Conservation (phyloP, 2,797 vertebrate species). For the Poeciliopsis infans region DNA sequence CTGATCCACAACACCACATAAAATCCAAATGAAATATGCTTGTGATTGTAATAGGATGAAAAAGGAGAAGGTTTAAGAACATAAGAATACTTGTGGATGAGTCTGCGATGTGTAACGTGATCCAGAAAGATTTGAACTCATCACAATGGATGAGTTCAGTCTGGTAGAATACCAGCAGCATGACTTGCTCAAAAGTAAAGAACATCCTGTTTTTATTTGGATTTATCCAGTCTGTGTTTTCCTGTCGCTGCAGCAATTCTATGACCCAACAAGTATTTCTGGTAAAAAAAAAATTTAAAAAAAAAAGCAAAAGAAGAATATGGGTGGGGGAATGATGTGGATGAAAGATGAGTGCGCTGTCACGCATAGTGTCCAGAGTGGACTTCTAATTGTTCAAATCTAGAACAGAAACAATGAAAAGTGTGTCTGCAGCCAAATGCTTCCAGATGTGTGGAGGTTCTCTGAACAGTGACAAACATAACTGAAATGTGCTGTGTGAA, state of each 20-base stretch:
- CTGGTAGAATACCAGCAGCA: neutral
- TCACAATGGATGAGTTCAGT: neutral
- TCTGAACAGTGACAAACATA: conserved; percentile 47
- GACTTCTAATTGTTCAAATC: neutral
- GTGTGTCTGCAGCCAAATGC: conserved; percentile 20
- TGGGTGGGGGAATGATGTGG: neutral
- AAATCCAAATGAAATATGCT: neutral
- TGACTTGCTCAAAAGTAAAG: neutral
- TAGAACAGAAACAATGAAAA: conserved; percentile 9
- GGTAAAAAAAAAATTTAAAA: neutral
- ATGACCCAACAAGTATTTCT: neutral
- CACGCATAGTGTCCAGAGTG: neutral
- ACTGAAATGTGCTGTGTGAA: conserved; percentile 30
- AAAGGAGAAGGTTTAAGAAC: neutral
- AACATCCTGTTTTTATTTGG: neutral
- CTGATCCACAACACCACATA: neutral
- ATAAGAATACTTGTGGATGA: neutral
- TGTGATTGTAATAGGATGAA: neutral
- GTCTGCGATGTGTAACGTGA: neutral
- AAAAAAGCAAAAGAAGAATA: neutral
- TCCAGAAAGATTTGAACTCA: neutral
- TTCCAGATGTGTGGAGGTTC: conserved; percentile 55
- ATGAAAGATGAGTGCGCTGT: neutral
- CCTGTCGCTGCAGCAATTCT: neutral
- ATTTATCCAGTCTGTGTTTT: neutral